These are phyloP conservation scores for Dolichotis patagonum DNA, from an alignment of 2,113 vertebrate genomes.

Conservation along the genomic window DNA sequence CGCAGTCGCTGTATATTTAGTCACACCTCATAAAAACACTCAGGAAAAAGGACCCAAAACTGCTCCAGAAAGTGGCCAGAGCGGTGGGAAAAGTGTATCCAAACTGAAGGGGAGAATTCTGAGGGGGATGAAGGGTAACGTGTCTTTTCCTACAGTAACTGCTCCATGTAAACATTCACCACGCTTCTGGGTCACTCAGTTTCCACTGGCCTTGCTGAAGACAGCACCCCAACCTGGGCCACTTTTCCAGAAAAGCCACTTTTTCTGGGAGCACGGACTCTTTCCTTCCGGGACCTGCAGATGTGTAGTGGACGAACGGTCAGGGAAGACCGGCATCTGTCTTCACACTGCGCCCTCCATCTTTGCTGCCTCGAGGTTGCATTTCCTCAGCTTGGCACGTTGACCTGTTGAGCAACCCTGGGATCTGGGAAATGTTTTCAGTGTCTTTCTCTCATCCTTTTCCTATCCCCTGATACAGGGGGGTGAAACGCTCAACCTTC, in stretches of 20 bases:
- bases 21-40: no score
- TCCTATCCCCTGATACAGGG: no score
- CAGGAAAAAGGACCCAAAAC: no score
- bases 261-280: not conserved
- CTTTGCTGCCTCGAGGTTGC: no score
- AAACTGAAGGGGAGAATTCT: not conserved
- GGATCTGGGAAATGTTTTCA: not conserved
- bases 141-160: not conserved
- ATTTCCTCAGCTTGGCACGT: not conserved
- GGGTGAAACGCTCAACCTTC: no score
- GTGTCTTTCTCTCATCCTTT: not conserved
- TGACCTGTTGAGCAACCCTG: not conserved
- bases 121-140: not conserved
- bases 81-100: not conserved
- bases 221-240: not conserved
- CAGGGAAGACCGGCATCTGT: not conserved
- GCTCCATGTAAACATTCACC: not conserved
- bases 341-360: not conserved
- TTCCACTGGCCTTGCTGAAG: not conserved
- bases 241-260: no score
- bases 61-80: no score
- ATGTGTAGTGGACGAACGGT: not conserved
- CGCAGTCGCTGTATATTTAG: no score
- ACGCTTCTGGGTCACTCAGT: not conserved
- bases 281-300: not conserved